Percentiles rank a stretch among this genome's conserved stretches.
phyloP scores from a whole-genome alignment of 2,797 vertebrate species.

The Tragelaphus eurycerus region DNA sequence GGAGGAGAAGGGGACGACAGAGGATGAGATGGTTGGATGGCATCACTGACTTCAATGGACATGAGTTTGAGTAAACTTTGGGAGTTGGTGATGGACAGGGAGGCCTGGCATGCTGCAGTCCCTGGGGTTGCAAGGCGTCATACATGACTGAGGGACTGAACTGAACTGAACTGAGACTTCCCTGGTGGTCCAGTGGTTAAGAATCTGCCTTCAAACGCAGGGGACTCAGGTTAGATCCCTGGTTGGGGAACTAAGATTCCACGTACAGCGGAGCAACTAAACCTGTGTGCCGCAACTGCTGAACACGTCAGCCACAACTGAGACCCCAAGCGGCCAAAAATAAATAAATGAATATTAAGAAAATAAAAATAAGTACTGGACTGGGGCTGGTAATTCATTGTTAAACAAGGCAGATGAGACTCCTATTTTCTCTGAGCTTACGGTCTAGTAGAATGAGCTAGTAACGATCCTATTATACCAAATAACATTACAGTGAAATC shows the following conservation, averaged over 20 bases:
- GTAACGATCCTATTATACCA: neutral
- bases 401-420: too few species aligned
- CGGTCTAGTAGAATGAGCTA: neutral
- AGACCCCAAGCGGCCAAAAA: neutral
- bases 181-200: neutral
- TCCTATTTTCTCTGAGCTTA: neutral
- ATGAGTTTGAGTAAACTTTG: neutral
- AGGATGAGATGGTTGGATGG: neutral
- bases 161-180: neutral
- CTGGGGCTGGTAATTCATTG: neutral
- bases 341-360: neutral
- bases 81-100: neutral
- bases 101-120: neutral
- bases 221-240: neutral
- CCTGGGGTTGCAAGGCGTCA: neutral
- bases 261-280: neutral
- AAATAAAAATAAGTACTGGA: neutral
- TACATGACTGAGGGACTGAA: neutral
- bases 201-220: neutral
- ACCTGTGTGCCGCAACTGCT: neutral
- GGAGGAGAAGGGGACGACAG: neutral
- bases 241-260: neutral
- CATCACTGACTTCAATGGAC: neutral
- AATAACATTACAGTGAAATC: neutral
- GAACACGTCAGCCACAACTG: neutral